Evolutionary conservation across 2,797 vertebrate genomes (phyloP).

Genomic region (Cyclura pinguis): DNA sequence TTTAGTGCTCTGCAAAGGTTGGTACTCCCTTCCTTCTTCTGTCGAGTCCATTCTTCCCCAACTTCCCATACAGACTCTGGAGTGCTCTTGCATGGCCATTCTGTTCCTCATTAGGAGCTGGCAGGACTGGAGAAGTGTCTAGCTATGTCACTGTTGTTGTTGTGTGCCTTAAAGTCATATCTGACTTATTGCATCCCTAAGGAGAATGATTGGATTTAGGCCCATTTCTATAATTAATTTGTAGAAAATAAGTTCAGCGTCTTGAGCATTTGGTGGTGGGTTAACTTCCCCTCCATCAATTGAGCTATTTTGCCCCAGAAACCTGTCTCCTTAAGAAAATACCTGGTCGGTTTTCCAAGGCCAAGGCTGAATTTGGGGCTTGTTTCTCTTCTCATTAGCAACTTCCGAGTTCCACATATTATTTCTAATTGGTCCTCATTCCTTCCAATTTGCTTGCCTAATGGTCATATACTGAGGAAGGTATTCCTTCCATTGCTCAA

Average conservation of each 20-base stretch:
- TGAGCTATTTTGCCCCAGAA: not conserved
- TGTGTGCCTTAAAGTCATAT: too few relatives aligned
- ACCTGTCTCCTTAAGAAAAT: not conserved
- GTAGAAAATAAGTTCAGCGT: not conserved
- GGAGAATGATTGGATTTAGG: too few relatives aligned
- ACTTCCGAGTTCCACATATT: not conserved
- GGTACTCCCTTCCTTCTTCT: too few relatives aligned
- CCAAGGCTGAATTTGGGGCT: not conserved
- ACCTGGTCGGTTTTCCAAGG: not conserved
- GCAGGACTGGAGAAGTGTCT: too few relatives aligned
- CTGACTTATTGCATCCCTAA: too few relatives aligned
- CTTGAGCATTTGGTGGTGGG: not conserved
- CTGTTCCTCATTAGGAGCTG: too few relatives aligned
- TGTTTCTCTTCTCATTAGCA: not conserved
- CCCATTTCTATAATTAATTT: too few relatives aligned
- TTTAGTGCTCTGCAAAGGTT: too few relatives aligned
- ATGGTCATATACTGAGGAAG: not conserved
- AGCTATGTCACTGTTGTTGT: too few relatives aligned
- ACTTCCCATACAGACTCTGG: too few relatives aligned
- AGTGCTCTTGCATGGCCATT: too few relatives aligned
- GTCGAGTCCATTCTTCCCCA: too few relatives aligned
- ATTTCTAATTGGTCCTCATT: not conserved
- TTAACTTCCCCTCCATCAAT: not conserved
- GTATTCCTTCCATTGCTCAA: not conserved
- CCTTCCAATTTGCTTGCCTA: not conserved